Conservation (phyloP, 2,797 vertebrate species). For the Taeniopygia guttata region DNA sequence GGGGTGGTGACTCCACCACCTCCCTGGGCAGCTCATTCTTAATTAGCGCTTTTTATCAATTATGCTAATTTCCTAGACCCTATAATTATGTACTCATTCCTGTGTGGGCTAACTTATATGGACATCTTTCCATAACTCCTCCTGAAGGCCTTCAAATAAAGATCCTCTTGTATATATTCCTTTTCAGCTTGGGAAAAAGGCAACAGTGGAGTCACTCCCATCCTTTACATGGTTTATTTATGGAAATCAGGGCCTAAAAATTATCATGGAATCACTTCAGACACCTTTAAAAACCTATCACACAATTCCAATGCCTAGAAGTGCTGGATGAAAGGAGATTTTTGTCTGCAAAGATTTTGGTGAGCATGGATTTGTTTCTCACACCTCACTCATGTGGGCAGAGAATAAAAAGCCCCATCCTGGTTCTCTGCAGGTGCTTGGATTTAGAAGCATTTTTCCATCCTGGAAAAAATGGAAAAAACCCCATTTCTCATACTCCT, state of each 20-base stretch:
- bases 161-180: background rate
- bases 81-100: no score
- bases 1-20: no score
- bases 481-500: rapidly evolving
- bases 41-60: no score
- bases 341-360: background rate
- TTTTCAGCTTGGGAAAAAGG: background rate
- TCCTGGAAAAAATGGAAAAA: background rate
- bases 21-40: no score
- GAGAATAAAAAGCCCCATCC: background rate
- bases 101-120: background rate
- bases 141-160: background rate
- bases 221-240: rapidly evolving
- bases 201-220: rapidly evolving
- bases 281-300: no score
- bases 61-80: no score
- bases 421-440: background rate
- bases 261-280: background rate
- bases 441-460: background rate
- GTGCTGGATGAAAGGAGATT: background rate
- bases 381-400: rapidly evolving
- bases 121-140: background rate
- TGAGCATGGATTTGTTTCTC: rapidly evolving
- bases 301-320: rapidly evolving
- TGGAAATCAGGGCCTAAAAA: rapidly evolving